Evolutionary conservation across 2,797 vertebrate species (phyloP).

Genomic region (Zalophus californianus): DNA sequence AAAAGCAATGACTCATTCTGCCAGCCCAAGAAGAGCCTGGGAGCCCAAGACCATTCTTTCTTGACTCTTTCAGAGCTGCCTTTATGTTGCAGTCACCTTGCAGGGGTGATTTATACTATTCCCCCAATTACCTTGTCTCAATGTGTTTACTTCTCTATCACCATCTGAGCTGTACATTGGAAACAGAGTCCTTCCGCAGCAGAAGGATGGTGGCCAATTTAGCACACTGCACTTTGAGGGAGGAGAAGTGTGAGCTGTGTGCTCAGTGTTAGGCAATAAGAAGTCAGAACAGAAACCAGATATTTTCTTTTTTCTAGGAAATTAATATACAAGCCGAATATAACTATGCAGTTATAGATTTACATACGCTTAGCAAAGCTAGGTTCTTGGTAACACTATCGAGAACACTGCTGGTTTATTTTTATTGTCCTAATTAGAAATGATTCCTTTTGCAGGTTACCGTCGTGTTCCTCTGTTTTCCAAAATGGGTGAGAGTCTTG

Average conservation of each 20-base stretch:
- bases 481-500: constrained; percentile 87
- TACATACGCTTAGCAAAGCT: background rate
- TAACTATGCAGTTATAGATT: background rate
- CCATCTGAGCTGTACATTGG: background rate
- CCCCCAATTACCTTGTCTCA: background rate
- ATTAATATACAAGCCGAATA: background rate
- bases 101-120: background rate
- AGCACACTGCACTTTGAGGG: background rate
- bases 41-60: background rate
- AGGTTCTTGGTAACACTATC: background rate
- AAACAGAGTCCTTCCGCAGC: background rate
- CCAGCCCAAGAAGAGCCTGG: background rate
- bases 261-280: background rate
- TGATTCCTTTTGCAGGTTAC: constrained; percentile 90
- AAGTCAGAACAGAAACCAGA: background rate
- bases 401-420: background rate
- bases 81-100: background rate
- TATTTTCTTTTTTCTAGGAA: constrained; percentile 24
- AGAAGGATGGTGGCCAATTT: constrained; percentile 18
- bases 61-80: background rate
- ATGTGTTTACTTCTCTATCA: background rate
- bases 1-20: background rate
- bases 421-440: constrained; percentile 24
- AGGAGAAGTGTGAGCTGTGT: background rate
- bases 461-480: constrained; percentile 90